phyloP scores from a whole-genome alignment of 1,140 invertebrate species.

The Eriocheir sinensis region DNA sequence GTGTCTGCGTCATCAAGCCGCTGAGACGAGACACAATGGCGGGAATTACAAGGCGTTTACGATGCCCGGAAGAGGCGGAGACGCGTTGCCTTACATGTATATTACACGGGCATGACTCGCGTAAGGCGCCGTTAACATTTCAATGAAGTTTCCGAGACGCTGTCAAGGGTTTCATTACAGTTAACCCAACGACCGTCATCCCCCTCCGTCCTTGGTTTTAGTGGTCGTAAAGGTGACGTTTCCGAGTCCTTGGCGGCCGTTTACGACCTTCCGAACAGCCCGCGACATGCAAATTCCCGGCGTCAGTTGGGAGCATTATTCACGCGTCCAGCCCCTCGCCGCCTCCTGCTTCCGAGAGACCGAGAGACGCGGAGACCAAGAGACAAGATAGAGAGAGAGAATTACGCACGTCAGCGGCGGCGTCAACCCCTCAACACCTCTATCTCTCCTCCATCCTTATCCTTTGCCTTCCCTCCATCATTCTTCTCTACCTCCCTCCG shows the following conservation, averaged over 20 bases:
- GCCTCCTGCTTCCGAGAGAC: too few relatives aligned
- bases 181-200: constrained; percentile 32
- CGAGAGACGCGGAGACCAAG: too few relatives aligned
- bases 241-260: background rate
- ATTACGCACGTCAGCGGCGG: constrained; percentile 1
- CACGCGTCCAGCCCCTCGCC: constrained; percentile 36
- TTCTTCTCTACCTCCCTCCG: too few relatives aligned
- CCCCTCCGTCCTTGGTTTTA: background rate
- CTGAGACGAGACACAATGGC: background rate
- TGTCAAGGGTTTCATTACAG: constrained; percentile 41
- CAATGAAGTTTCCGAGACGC: constrained; percentile 29
- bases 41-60: constrained; percentile 27
- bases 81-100: constrained; percentile 42
- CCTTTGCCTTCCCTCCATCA: too few relatives aligned
- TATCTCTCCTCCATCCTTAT: background rate
- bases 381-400: too few relatives aligned
- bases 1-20: background rate
- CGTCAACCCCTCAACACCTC: too few relatives aligned
- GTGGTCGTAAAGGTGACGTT: background rate
- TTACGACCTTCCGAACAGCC: constrained; percentile 31
- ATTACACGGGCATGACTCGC: constrained; percentile 23
- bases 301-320: constrained; percentile 47
- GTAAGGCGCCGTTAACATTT: constrained; percentile 51
- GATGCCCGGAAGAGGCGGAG: constrained; percentile 26
- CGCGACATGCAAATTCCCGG: constrained; percentile 48